Evolutionary conservation across 1,140 invertebrate species (phyloP), one percentile per base, ranked within the genome.

Genomic region (Drosophila parvula): DNA sequence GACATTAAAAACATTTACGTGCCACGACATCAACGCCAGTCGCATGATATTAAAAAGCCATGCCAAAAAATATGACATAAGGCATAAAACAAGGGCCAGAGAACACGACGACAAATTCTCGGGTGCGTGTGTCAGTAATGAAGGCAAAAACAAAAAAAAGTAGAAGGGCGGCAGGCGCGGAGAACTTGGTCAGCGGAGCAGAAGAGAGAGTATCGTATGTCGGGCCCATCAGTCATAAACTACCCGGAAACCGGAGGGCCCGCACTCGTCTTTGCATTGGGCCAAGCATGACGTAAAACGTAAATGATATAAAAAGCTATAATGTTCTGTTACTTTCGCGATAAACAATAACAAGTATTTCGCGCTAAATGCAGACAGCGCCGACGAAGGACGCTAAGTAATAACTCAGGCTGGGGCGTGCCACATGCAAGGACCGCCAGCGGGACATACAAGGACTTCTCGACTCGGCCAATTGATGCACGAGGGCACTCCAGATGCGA

Each of bases 251-350:
- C 53, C 67, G 50, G 70, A 51, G 40, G 62, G 34, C 38, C 27
- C 50, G 18, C 16, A 6, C 34, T 43, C 57, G 41, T 41, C 75
- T 74, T 65, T 86, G 51, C 74, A 74, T 70, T 67, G 70, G 57
- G 50, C 47, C 79, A 71, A 57, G 71, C 58, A 85, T 73, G 75
- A 79, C 71, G 74, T 79, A 83, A 86, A 86, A 82, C 83, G 82
- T 86, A 88, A 83, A 79, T 79, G 83, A 78, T 78, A 86, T 86
- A 88, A 86, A 86, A 88, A 83, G 83, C 82, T 76, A 86, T 88
- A 86, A 86, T 86, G 79, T 82, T 59, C 67, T 71, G 76, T 79
- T 77, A 79, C 79, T 83, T 88, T 65, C 71, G 61, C 68, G 82
- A 86, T 88, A 88, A 86, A 83, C 83, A 86, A 86, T 77, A 88